These are phyloP conservation scores for Tragelaphus buxtoni DNA, from an alignment of 2,113 vertebrate species.

Conservation along the genomic window DNA sequence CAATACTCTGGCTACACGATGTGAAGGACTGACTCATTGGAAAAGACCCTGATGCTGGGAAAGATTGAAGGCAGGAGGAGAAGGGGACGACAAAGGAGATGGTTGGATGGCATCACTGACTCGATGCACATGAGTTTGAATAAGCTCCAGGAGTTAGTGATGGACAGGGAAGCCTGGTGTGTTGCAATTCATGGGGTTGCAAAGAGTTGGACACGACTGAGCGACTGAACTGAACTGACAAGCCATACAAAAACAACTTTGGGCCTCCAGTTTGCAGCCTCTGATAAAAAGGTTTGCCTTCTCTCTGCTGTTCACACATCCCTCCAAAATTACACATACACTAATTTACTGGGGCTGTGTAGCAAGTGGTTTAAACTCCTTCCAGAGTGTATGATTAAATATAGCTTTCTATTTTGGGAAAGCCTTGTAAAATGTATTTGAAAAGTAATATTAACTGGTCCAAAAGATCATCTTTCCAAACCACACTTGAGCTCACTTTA, in stretches of 20 bases:
- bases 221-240: not conserved
- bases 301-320: not conserved
- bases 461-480: constrained; percentile 63
- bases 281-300: constrained; percentile 1
- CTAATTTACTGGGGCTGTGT: not conserved
- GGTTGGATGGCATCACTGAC: not conserved
- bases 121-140: not conserved
- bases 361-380: constrained; percentile 33
- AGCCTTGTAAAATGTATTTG: constrained; percentile 40
- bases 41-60: not conserved
- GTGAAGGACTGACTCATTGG: not conserved
- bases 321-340: not conserved
- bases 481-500: constrained; percentile 1
- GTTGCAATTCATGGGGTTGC: not conserved
- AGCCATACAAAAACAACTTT: not conserved
- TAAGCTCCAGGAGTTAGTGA: not conserved
- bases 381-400: constrained; percentile 20
- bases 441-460: constrained; percentile 42
- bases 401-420: constrained; percentile 43
- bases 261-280: not conserved
- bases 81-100: not conserved
- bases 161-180: not conserved
- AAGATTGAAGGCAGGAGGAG: not conserved
- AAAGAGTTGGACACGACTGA: not conserved
- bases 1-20: not conserved